Conservation (phyloP, 1,140 invertebrate genomes). For the Belonocnema kinseyi region DNA sequence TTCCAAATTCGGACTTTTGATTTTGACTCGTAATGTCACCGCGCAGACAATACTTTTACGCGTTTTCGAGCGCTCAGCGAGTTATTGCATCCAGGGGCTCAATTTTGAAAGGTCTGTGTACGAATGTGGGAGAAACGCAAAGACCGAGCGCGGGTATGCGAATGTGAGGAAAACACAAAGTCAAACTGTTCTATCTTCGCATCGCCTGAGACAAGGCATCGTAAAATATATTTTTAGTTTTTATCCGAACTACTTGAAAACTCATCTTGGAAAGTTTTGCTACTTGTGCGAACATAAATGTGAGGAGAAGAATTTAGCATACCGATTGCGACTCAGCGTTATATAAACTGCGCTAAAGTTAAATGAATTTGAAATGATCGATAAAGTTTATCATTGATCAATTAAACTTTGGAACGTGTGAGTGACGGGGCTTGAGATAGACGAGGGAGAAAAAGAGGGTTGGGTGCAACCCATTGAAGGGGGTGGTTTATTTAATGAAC, state of each 20-base stretch:
- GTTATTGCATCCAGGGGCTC: too few species aligned
- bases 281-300: neutral
- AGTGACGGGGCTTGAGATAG: conserved; percentile 70
- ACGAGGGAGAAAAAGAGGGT: conserved; percentile 51
- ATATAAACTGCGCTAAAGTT: conserved; percentile 74
- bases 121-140: too few species aligned
- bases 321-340: conserved; percentile 53
- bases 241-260: neutral
- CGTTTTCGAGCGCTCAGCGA: too few species aligned
- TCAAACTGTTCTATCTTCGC: too few species aligned
- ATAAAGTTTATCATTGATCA: conserved; percentile 78
- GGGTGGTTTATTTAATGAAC: conserved; percentile 73
- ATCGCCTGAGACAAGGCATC: too few species aligned
- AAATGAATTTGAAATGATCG: conserved; percentile 77
- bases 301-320: conserved; percentile 36
- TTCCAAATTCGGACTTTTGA: too few species aligned
- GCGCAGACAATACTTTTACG: too few species aligned
- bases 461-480: conserved; percentile 48
- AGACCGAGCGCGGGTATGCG: too few species aligned
- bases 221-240: neutral
- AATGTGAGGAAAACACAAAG: too few species aligned
- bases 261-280: neutral
- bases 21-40: too few species aligned
- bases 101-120: too few species aligned
- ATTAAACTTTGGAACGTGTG: conserved; percentile 76